Conservation (phyloP, 53 echinoderm and acorn worm genomes). For the Crossaster papposus region DNA sequence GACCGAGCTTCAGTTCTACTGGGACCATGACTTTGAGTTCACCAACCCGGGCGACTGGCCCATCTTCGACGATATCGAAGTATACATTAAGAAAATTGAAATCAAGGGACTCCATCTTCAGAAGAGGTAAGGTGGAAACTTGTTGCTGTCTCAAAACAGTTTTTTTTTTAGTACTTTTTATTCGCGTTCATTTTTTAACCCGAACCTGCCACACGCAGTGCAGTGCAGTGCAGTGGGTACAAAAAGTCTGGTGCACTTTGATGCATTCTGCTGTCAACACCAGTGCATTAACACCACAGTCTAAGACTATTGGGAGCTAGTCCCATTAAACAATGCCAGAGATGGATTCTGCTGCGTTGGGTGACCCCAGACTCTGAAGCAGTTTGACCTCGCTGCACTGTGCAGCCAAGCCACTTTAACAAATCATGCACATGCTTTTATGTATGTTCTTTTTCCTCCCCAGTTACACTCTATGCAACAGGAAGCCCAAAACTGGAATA, state of each 20-base stretch:
- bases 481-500: constrained; percentile 33
- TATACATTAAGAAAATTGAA: constrained; percentile 38
- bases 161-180: not conserved
- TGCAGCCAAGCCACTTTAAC: not conserved
- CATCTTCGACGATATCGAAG: constrained; percentile 61
- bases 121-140: constrained; percentile 21
- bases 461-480: constrained; percentile 54
- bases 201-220: too few relatives aligned
- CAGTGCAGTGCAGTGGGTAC: too few relatives aligned
- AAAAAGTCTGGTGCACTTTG: too few relatives aligned
- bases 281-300: too few relatives aligned
- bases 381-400: not conserved
- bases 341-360: too few relatives aligned
- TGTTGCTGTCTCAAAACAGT: not conserved
- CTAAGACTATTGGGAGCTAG: too few relatives aligned
- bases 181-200: too few relatives aligned
- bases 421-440: not conserved
- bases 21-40: constrained; percentile 59
- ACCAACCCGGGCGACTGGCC: constrained; percentile 67
- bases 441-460: not conserved
- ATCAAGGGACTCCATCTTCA: constrained; percentile 5
- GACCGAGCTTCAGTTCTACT: constrained; percentile 50
- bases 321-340: too few relatives aligned
- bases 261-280: too few relatives aligned
- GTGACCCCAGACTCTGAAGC: too few relatives aligned